Conservation (phyloP, 2,113 vertebrate species). For the Osmerus eperlanus region DNA sequence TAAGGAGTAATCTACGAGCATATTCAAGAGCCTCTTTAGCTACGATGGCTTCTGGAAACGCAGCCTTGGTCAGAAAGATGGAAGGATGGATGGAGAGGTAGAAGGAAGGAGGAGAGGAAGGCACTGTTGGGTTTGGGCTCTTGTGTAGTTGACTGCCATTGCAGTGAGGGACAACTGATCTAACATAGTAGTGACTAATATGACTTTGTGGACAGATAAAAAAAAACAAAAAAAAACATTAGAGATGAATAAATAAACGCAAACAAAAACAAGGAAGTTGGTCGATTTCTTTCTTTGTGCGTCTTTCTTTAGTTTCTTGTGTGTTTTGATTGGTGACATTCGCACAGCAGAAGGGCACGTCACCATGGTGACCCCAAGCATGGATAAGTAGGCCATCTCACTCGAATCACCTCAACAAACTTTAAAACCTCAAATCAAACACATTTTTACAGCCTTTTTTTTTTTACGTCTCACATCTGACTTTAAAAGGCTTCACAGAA, state of each 20-base stretch:
- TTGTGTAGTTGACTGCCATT: constrained; percentile 78
- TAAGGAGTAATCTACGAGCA: too few relatives aligned
- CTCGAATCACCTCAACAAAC: too few relatives aligned
- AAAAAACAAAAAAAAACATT: constrained; percentile 59
- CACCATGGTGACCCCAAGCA: too few relatives aligned
- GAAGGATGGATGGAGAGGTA: constrained; percentile 30
- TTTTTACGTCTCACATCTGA: too few relatives aligned
- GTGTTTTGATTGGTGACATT: background rate
- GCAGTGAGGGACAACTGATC: constrained; percentile 76
- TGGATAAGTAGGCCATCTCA: too few relatives aligned
- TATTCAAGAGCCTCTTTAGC: too few relatives aligned
- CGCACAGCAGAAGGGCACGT: too few relatives aligned
- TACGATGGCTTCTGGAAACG: too few relatives aligned
- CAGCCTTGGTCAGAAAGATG: too few relatives aligned
- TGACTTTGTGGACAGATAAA: constrained; percentile 75
- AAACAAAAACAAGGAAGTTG: constrained; percentile 37
- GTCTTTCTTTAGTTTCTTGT: background rate
- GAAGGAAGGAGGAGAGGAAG: constrained; percentile 22
- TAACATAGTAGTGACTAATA: constrained; percentile 84
- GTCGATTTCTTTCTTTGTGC: background rate
- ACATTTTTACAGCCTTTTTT: too few relatives aligned
- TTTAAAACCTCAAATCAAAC: too few relatives aligned
- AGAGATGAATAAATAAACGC: constrained; percentile 72
- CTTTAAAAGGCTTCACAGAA: too few relatives aligned
- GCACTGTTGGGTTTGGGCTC: constrained; percentile 65